Evolutionary conservation across 30 jellyfish, hydroid and myxozoan species (phyloP).

Genomic region (Morbakka virulenta): DNA sequence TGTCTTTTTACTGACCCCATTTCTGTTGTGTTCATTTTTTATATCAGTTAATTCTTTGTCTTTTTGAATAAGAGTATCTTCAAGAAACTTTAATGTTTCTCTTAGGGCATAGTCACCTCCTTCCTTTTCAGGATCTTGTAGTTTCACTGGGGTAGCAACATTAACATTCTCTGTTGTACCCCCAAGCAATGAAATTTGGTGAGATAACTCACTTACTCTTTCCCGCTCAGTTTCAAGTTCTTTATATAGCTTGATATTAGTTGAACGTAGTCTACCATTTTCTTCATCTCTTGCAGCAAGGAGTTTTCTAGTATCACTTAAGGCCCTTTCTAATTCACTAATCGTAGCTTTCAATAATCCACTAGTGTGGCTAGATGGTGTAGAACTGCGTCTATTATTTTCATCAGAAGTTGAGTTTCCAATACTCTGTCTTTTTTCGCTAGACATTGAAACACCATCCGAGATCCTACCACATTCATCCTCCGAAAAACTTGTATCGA

Average conservation of each 20-base stretch:
- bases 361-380: background rate
- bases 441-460: background rate
- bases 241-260: conserved; percentile 10
- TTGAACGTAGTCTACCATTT: conserved; percentile 46
- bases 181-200: conserved; percentile 2
- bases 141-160: no score
- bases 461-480: background rate
- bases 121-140: background rate
- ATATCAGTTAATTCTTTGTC: background rate
- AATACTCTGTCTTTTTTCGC: background rate
- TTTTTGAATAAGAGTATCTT: background rate
- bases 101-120: background rate
- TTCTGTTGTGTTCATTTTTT: background rate
- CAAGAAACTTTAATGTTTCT: background rate
- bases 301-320: conserved; percentile 58
- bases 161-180: background rate
- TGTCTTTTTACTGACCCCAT: background rate
- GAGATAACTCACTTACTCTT: conserved; percentile 14
- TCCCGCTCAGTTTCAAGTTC: conserved; percentile 25
- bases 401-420: background rate
- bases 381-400: background rate
- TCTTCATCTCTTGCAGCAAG: conserved; percentile 60
- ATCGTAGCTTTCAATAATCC: conserved; percentile 21
- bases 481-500: background rate
- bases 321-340: conserved; percentile 75